A percentile compares a stretch with the other conserved stretches of the same genome.
phyloP scores from a whole-genome alignment of 2,113 vertebrate genomes.

The Peromyscus polionotus region DNA sequence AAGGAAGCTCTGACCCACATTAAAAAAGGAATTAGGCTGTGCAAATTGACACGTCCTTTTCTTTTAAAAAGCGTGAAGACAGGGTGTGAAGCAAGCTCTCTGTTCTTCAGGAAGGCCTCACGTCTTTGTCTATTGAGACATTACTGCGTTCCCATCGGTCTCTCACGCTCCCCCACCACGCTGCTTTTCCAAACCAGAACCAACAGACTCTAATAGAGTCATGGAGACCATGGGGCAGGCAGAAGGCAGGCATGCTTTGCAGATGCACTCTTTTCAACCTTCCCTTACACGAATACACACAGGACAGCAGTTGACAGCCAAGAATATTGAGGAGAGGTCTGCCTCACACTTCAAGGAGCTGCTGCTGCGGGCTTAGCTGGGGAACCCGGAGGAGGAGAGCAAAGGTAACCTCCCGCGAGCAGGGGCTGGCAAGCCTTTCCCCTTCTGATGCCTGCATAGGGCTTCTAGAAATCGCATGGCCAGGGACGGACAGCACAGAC shows the following conservation, averaged over 20 bases:
- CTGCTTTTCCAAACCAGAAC: conserved; percentile 40
- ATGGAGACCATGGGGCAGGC: not conserved
- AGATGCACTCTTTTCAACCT: not conserved
- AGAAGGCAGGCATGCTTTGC: not conserved
- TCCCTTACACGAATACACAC: conserved; percentile 11
- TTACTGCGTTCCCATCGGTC: not conserved
- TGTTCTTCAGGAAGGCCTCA: conserved; percentile 43
- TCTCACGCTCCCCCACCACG: not conserved
- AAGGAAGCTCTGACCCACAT: conserved; percentile 70
- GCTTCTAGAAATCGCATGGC: not conserved
- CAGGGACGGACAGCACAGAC: not conserved
- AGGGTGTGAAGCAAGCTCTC: conserved; percentile 57
- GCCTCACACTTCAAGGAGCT: conserved; percentile 8
- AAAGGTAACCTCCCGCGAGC: not conserved
- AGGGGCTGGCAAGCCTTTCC: not conserved
- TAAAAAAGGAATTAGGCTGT: conserved; percentile 67
- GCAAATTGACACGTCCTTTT: conserved; percentile 62
- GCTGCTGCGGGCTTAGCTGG: not conserved
- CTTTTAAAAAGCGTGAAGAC: conserved; percentile 24
- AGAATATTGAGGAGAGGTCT: not conserved
- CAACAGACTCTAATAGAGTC: not conserved
- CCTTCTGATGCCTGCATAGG: not conserved
- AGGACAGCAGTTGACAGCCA: not conserved
- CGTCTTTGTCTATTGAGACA: conserved; percentile 55
- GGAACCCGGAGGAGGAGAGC: not conserved